Base-by-base conservation (phyloP, 2,888 invertebrate species). In the Hirtodrosophila trivittata region DNA sequence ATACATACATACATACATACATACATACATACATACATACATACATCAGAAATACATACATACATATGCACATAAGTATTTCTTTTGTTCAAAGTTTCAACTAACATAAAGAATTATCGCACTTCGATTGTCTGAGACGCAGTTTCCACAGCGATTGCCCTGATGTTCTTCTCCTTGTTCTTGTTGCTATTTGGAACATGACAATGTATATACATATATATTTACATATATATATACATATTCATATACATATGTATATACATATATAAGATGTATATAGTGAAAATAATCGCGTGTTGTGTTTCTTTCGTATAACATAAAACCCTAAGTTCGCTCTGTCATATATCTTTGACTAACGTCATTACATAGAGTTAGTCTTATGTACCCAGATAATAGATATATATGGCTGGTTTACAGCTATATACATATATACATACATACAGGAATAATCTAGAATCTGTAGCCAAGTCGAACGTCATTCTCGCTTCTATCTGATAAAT, bases 141-240 rank as follows among this genome's bases (percentile, higher is more conserved):
- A 83, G 62, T 72, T 72, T 62, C 41, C 41, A 18, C 26, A n/a
- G n/a, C n/a, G n/a, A n/a, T 43, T 18, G 26, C 18, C 8, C 18
- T 51, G n/a, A 25, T 63, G n/a, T 18, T 45, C 7, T 46, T 39
- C 12, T 21, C 8, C 8, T 56, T 55, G 64, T 51, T 59, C 51
- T 60, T 65, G 30, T 58, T 73, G 60, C 52, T 55, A 72, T 77
- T 65, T 68, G 32, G 58, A 66, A 75, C 75, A 69, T 62, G 55
- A 70, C 56, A 72, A 49, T 55, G 45, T 26, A 21, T 21, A 21
- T 21, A 21, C 5, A 21, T 21, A 21, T 21, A 21, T 21, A 21
- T n/a, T n/a, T n/a, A n/a, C n/a, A n/a, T n/a, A n/a, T n/a, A n/a
- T n/a, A 21, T 66, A 25, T 54, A 47, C 18, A 12, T 12, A 43